Percentiles rank a stretch among this genome's conserved stretches.
Conservation (phyloP, 1,140 invertebrate species). For the Habropoda laboriosa region DNA sequence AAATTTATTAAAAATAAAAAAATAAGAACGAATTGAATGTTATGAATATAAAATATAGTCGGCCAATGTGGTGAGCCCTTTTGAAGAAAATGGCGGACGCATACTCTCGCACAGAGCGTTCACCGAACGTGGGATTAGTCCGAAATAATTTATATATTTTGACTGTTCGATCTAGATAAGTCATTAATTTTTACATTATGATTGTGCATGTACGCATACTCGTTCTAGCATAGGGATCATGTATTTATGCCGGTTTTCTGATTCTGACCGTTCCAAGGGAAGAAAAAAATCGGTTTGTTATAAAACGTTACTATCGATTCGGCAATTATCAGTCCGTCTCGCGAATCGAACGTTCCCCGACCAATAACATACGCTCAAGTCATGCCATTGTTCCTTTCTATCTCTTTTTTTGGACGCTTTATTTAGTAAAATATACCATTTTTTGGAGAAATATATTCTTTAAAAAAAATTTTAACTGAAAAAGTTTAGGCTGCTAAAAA, state of each 20-base stretch:
- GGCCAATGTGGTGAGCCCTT: constrained; percentile 69
- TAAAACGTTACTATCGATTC: constrained; percentile 51
- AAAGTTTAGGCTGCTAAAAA: not conserved
- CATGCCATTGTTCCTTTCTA: not conserved
- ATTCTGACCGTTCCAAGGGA: not conserved
- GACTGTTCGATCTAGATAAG: not conserved
- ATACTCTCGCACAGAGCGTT: constrained; percentile 70
- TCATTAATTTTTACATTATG: not conserved
- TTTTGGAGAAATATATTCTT: not conserved
- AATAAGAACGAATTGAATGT: too few relatives aligned
- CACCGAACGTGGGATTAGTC: constrained; percentile 65
- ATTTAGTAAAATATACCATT: not conserved
- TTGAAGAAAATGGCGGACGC: constrained; percentile 78
- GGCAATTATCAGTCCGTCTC: constrained; percentile 28
- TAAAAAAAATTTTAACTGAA: not conserved
- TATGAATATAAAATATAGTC: constrained; percentile 41
- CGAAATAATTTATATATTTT: constrained; percentile 46
- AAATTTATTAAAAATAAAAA: too few relatives aligned
- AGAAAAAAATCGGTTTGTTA: constrained; percentile 33
- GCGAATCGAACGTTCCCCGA: not conserved
- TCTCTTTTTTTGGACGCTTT: not conserved
- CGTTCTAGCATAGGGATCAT: not conserved
- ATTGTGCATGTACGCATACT: not conserved
- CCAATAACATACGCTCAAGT: not conserved
- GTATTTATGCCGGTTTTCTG: not conserved